Evolutionary conservation across 2,797 vertebrate species (phyloP), one percentile per base, ranked within the genome.

Genomic region (Scleropages formosus): DNA sequence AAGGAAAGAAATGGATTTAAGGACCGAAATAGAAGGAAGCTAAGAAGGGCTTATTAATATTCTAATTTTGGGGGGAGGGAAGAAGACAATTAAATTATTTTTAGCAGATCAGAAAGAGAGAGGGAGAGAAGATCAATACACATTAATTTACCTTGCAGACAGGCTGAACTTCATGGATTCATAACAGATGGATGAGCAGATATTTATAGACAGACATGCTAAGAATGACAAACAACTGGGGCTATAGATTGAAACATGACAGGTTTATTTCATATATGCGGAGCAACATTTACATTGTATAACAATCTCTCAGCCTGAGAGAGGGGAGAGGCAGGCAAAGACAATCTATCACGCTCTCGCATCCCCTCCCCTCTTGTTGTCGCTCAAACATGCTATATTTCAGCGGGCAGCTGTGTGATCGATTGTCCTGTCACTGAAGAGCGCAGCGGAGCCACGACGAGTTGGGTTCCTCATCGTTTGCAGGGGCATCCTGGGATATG

Each of bases 231-330:
- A 85, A 87, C 78, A 87, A 85, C 79, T 72, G 81, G 82, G 84
- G 67, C 80, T 61, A 75, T 75, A 64, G 79, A 83, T 85, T 84
- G 84, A 81, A 82, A 75, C 74, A 79, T 84, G 86, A 87, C 86
- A 78, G 83, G 78, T 92, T 92, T 92, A 92, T 92, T 92, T 77
- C 79, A 79, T 77, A 67, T 44, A 58, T 64, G 24, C 49, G 56
- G 87, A 85, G 87, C 80, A 84, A 85, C 85, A 87, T 90, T 90
- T 90, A 90, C 88, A 91, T n/a, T 78, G 78, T 81, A 85, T 86
- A 89, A 88, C 85, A 85, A 86, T 85, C 84, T 86, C 82, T 80
- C 80, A 77, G 72, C 72, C 51, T 78, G 74, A n/a, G n/a, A n/a
- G n/a, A n/a, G n/a, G n/a, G n/a, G n/a, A n/a, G n/a, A n/a, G n/a